Base-by-base conservation (phyloP, 2,888 invertebrate genomes). In the Trissolcus japonicus region DNA sequence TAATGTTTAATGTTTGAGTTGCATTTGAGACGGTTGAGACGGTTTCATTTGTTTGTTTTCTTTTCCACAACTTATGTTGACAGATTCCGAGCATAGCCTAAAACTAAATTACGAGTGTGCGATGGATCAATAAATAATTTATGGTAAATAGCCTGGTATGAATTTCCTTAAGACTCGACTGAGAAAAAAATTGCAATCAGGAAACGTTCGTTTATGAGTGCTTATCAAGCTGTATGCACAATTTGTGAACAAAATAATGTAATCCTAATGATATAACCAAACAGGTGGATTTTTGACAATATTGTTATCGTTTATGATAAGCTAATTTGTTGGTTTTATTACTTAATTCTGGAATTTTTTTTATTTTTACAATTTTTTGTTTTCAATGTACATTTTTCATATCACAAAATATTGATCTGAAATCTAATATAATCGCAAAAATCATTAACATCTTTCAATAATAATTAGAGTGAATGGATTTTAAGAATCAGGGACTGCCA, bases 71-170 rank as follows among this genome's bases (percentile, higher is more conserved):
- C 19, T 43, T 9, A 54, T 67, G 53, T 61, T 75, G 75, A 75
- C 75, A 63, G 62, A 46, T 68, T 68, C 6, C 11, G 41, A 29
- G 51, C 56, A 61, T 73, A 67, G 74, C 67, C 74, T 67, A 62
- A 67, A 57, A 73, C 55, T 50, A 73, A 73, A 73, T 73, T 73
- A 16, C 61, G 56, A 66, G 73, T 73, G 6, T 51, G 19, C 40
- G 6, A 41, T 7, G 9, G 16, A 60, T 11, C 54, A 25, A 17
- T 14, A 7, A 53, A 50, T 60, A 46, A 65, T 48, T 65, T 21
- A 65, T 60, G 65, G 55, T 43, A 62, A 53, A 41, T 19, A n/a
- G 14, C 43, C 11, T n/a, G 25, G 51, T n/a, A 40, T 62, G 56
- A 59, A 62, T 62, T 55, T 67, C 25, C 51, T 40, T 53, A 19